Percentiles rank a stretch among this genome's conserved stretches.
Conservation (phyloP, 2,888 invertebrate species). For the Gnatocerus cornutus region DNA sequence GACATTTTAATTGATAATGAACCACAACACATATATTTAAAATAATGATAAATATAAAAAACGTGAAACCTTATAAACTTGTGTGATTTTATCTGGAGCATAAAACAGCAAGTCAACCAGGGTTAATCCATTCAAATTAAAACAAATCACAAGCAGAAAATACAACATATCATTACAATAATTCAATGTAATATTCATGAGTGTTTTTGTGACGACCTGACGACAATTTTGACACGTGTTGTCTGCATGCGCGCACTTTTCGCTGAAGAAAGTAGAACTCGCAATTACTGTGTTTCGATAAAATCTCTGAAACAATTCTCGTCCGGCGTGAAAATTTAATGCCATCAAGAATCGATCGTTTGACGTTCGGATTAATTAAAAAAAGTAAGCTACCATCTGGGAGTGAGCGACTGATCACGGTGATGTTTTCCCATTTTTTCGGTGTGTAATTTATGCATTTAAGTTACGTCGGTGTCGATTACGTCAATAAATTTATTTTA, state of each 20-base stretch:
- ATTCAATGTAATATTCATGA: slow-evolving; percentile 26
- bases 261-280: not conserved
- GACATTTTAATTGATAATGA: too few relatives aligned
- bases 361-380: not conserved
- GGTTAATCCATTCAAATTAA: slow-evolving; percentile 20
- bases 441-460: slow-evolving; percentile 19
- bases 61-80: too few relatives aligned
- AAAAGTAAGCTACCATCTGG: slow-evolving; percentile 2
- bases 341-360: not conserved
- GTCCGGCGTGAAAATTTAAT: slow-evolving; percentile 7
- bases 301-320: not conserved
- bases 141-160: slow-evolving; percentile 8
- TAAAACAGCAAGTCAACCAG: not conserved
- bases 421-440: slow-evolving; percentile 2
- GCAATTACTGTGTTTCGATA: slow-evolving; percentile 1
- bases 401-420: not conserved
- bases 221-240: slow-evolving; percentile 12
- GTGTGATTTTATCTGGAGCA: not conserved
- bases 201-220: slow-evolving; percentile 11
- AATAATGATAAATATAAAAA: too few relatives aligned
- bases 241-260: slow-evolving; percentile 12
- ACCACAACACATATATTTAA: too few relatives aligned
- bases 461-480: slow-evolving; percentile 23
- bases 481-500: slow-evolving; percentile 31
- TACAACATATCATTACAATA: slow-evolving; percentile 8